Evolutionary conservation across 2,888 invertebrate genomes (phyloP), one percentile per base, ranked within the genome.

Genomic region (Argyra leucocephala): DNA sequence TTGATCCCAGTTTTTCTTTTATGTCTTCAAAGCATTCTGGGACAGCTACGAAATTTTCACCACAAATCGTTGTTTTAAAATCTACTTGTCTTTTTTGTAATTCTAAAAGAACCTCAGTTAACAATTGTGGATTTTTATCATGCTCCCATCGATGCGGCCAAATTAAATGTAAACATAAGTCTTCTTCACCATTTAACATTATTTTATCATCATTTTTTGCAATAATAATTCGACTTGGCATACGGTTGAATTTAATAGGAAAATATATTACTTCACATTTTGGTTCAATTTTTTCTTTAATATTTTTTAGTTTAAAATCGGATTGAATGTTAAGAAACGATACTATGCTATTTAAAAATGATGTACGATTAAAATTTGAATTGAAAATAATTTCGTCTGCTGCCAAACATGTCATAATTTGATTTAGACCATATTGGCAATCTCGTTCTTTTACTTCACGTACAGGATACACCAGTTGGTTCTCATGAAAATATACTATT

Each of bases 71-170:
- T 22, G 88, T 76, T 66, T 78, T 76, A 74, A 89, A 89, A 65
- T 82, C 76, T 15, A 81, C 74, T 23, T 82, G 81, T 15, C 82
- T 78, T 61, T 83, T 81, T 63, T 81, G 79, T 26, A 86, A 73
- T 66, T 77, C 78, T 66, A 80, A 73, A 6, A 86, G 71, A 1
- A 83, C 81, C 48, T 82, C 76, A 67, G 88, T 86, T 71, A 89
- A 83, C 21, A 82, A 75, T 61, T 86, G 84, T 0, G 89, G 89
- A 73, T 86, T 85, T 78, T 89, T 89, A 74, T 90, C 89, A 75
- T 88, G 88, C 75, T 89, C 89, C 88, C 90, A 90, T 72, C 89
- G 80, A 77, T 90, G 89, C 0, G 89, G 86, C 89, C 89, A 90
- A 7, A 88, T 83, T 65, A 89, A 83, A 72, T 85, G 85, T 61